Base-by-base conservation (phyloP, 1,140 invertebrate species). In the Doryteuthis pealeii region DNA sequence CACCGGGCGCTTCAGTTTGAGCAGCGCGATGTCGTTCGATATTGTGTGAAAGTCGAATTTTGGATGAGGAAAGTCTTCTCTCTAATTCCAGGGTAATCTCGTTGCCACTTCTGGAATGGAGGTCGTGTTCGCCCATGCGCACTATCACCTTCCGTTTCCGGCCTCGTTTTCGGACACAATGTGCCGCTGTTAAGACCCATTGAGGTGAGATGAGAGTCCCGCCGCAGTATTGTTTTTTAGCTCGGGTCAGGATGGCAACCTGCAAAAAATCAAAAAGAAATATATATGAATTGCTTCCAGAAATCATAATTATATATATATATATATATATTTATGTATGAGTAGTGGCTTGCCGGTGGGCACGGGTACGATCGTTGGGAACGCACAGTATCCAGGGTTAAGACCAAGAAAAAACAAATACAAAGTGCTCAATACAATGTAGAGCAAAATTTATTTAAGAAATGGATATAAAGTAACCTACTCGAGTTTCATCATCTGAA, bases 161-260 rank as follows among this genome's bases (percentile, higher is more conserved):
- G 15, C 79, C 81, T 58, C 80, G 83, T 73, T 83, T 92, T 72
- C 93, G 93, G 15, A 91, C 92, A 87, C 96, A 98, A 85, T 97
- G 96, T 0, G 94, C 95, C 0, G 95, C 95, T 0, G 96, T 97
- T 31, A 97, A 88, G 15, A 97, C 93, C 95, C 95, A 98, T 31
- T 91, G 89, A 0, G 94, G 91, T 0, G 93, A 92, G 49, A 98
- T 92, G 30, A 98, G 84, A 3, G 95, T 97, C 6, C 96, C 96
- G 0, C 95, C 95, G 83, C 96, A 98, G 84, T 96, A 96, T 45
- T 94, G 58, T 77, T 94, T 93, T 86, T 92, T 92, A 84, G 91
- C 92, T 83, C 92, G 90, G 86, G 96, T 96, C 32, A 97, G 88
- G 26, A 97, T 91, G 54, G 94, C 95, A 26, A 96, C 94, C 89